Evolutionary conservation across 2,888 invertebrate species (phyloP).

Genomic region (Dryobotodes eremita): DNA sequence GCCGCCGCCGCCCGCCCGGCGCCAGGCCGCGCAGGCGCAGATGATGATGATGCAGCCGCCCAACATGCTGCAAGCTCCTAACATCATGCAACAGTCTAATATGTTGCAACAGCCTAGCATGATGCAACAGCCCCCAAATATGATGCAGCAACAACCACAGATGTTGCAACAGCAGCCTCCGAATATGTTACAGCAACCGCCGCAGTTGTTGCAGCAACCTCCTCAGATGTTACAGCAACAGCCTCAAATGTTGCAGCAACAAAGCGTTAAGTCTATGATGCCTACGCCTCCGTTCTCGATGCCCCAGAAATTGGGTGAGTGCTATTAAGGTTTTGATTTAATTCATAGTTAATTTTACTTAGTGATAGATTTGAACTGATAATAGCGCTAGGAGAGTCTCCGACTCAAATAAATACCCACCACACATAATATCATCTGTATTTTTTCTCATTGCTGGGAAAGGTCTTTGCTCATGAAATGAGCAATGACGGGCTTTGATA

Average conservation of each 20-base stretch:
- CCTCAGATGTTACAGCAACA: slow-evolving; percentile 44
- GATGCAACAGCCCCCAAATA: slow-evolving; percentile 20
- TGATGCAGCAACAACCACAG: slow-evolving; percentile 48
- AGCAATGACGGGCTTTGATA: not conserved
- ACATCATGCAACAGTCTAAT: slow-evolving; percentile 44
- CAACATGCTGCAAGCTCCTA: slow-evolving; percentile 48
- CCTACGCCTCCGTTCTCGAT: slow-evolving; percentile 50
- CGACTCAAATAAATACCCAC: not conserved
- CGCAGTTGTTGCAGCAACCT: slow-evolving; percentile 43
- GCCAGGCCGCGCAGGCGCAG: slow-evolving; percentile 31
- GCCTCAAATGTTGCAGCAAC: slow-evolving; percentile 38
- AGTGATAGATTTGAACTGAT: not conserved
- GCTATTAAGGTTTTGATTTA: not conserved
- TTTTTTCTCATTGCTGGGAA: too few species aligned
- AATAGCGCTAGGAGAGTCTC: too few species aligned
- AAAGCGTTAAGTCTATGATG: slow-evolving; percentile 53
- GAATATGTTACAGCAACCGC: slow-evolving; percentile 43
- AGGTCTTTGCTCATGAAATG: not conserved
- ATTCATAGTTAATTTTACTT: not conserved
- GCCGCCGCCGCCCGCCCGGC: too few species aligned
- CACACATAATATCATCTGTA: not conserved
- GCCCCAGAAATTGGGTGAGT: slow-evolving; percentile 67
- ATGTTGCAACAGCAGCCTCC: slow-evolving; percentile 52
- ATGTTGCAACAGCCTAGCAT: slow-evolving; percentile 48
- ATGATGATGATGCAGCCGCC: slow-evolving; percentile 47